phyloP scores from a whole-genome alignment of 1,140 invertebrate species.

The Kradibia gibbosae region DNA sequence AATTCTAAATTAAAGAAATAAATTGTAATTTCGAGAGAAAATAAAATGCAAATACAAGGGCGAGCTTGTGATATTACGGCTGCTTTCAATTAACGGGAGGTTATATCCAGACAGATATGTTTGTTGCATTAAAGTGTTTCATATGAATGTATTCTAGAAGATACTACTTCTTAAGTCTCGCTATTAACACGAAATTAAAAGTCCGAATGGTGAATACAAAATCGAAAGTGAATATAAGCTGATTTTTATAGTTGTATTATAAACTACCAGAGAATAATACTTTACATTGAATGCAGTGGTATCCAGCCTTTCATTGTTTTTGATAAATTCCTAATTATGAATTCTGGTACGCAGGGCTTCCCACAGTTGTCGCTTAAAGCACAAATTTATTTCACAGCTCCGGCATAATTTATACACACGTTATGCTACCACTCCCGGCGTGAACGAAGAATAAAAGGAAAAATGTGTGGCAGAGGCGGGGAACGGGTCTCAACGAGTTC shows the following conservation, averaged over 20 bases:
- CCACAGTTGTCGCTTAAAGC: constrained; percentile 15
- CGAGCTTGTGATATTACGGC: neutral
- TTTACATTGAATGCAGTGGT: neutral
- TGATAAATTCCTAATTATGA: constrained; percentile 11
- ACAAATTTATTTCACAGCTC: constrained; percentile 22
- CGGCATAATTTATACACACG: constrained; percentile 29
- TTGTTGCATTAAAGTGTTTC: neutral
- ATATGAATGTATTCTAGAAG: neutral
- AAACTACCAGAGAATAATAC: neutral
- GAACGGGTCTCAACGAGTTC: neutral
- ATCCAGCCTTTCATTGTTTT: neutral
- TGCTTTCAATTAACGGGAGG: neutral
- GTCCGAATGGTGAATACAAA: neutral
- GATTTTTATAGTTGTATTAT: neutral
- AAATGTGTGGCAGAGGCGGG: neutral
- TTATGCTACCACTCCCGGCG: neutral
- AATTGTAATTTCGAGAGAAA: neutral
- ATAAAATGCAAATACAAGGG: constrained; percentile 6
- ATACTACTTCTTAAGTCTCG: neutral
- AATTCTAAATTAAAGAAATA: constrained; percentile 6
- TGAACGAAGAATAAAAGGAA: neutral
- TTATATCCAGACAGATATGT: constrained; percentile 5
- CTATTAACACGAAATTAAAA: neutral
- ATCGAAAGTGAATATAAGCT: neutral
- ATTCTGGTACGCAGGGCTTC: neutral